These are phyloP conservation scores for Lasius fuliginosus DNA, from an alignment of 2,888 invertebrate genomes.

Conservation along the genomic window DNA sequence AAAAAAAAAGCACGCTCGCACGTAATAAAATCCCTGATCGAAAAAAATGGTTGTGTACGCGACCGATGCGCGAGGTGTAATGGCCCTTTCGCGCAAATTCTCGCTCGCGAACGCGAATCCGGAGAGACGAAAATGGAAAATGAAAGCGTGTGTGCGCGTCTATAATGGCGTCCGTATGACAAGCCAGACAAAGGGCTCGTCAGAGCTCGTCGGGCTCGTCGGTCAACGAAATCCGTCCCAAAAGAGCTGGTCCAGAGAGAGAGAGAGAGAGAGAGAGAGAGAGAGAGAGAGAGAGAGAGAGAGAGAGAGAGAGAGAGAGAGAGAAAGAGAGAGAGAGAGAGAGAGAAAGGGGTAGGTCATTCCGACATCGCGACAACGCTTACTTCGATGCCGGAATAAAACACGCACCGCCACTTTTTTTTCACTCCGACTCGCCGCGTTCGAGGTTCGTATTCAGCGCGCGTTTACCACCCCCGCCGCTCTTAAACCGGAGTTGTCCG, in stretches of 20 bases:
- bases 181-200: conserved; percentile 63
- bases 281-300: conserved; percentile 5
- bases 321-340: background rate
- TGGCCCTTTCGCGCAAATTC: conserved; percentile 48
- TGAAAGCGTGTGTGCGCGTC: conserved; percentile 49
- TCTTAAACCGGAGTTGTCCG: background rate
- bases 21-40: conserved; percentile 52
- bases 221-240: conserved; percentile 57
- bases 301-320: conserved; percentile 9
- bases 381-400: conserved; percentile 72
- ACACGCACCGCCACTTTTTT: conserved; percentile 52
- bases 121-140: conserved; percentile 50
- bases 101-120: conserved; percentile 30
- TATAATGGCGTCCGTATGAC: conserved; percentile 60
- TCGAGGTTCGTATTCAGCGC: conserved; percentile 62
- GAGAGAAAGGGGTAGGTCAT: conserved; percentile 56
- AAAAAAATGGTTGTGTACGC: conserved; percentile 53
- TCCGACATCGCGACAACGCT: conserved; percentile 65
- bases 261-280: background rate
- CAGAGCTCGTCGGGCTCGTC: conserved; percentile 47
- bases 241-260: conserved; percentile 24
- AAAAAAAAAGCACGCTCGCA: background rate
- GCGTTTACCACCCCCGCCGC: conserved; percentile 49
- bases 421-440: conserved; percentile 27
- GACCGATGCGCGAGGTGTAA: conserved; percentile 43